A percentile compares a stretch with the other conserved stretches of the same genome.
Evolutionary conservation across 2,113 vertebrate species (phyloP).

Genomic region (Apus apus): DNA sequence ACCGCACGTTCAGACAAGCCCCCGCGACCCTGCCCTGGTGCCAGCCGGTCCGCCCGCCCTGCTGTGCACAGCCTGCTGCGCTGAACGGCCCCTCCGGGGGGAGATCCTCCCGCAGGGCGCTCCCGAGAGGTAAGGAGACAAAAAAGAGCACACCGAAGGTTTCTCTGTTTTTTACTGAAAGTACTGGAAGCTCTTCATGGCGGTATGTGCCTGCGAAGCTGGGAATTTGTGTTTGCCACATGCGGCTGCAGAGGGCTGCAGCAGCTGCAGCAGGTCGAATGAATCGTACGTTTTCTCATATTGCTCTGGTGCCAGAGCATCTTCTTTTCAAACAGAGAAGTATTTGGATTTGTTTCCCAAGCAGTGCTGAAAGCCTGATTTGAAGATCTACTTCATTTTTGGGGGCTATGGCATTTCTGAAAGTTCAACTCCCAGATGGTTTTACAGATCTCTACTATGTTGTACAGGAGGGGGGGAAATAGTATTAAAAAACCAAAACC

Average conservation of each 20-base stretch:
- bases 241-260: constrained; percentile 47
- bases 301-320: not conserved
- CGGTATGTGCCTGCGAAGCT: not conserved
- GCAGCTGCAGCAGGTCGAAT: constrained; percentile 14
- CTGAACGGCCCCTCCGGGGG: no score
- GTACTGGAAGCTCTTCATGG: not conserved
- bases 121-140: not conserved
- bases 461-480: no score
- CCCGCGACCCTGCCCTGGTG: not conserved
- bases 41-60: no score
- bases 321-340: constrained; percentile 4
- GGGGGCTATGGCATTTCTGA: not conserved
- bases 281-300: not conserved
- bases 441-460: not conserved
- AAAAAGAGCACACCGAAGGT: not conserved
- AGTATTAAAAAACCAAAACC: not conserved
- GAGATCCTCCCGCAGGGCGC: no score
- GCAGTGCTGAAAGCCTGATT: not conserved
- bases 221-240: constrained; percentile 3
- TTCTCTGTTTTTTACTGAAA: not conserved
- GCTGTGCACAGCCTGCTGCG: no score
- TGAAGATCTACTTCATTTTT: not conserved
- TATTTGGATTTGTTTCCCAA: constrained; percentile 17
- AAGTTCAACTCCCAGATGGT: not conserved
- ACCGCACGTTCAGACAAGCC: not conserved